These are phyloP conservation scores for Protophormia terraenovae DNA, from an alignment of 2,888 invertebrate genomes.

Conservation along the genomic window DNA sequence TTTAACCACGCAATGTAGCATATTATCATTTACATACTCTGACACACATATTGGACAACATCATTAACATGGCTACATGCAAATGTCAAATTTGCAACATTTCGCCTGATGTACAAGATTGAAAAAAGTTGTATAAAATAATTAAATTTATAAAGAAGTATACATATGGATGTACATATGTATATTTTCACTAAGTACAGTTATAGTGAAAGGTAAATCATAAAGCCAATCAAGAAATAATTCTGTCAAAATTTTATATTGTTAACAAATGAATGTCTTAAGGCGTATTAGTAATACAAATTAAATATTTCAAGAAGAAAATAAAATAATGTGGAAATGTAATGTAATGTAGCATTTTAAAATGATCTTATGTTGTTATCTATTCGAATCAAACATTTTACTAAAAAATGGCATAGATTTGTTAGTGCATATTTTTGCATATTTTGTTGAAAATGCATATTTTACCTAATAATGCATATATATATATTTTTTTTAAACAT, in stretches of 20 bases:
- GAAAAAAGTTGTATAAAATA: no score
- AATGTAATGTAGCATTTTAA: no score
- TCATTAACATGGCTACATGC: constrained; percentile 57
- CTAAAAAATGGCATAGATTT: no score
- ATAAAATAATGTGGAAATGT: no score
- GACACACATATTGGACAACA: constrained; percentile 26
- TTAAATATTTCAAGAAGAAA: background rate
- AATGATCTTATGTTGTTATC: no score
- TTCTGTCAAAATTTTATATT: constrained; percentile 10
- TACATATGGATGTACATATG: background rate
- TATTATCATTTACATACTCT: constrained; percentile 16
- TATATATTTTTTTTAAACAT: no score
- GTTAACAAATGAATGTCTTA: background rate
- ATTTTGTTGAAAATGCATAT: no score
- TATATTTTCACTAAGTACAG: background rate
- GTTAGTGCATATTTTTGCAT: no score
- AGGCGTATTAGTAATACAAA: constrained; percentile 13
- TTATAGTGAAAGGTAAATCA: background rate
- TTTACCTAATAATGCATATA: no score
- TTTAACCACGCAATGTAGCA: constrained; percentile 55
- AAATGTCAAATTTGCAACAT: constrained; percentile 54
- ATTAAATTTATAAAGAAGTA: no score
- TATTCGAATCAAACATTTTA: no score
- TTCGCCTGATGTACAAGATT: background rate
- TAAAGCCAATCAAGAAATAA: background rate